Evolutionary conservation across 2,113 vertebrate genomes (phyloP).

Genomic region (Pygathrix nemaeus): DNA sequence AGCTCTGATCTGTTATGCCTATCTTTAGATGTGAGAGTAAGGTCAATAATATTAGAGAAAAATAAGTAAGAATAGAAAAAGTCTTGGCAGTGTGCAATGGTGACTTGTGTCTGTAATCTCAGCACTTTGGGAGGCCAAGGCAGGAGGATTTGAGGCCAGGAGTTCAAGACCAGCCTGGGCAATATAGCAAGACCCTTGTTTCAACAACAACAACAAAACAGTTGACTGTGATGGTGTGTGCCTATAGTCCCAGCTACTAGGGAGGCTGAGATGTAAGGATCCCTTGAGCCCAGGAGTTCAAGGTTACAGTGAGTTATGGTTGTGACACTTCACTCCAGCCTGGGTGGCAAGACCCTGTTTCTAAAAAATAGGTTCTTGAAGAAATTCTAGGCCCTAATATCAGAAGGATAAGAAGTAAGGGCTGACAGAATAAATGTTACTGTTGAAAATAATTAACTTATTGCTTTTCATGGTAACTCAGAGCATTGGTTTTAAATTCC

Average conservation of each 20-base stretch:
- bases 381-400: background rate
- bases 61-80: background rate
- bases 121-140: background rate
- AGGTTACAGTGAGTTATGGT: background rate
- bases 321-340: background rate
- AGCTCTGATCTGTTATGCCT: background rate
- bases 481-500: conserved; percentile 27
- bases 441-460: background rate
- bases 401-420: background rate
- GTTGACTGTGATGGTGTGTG: background rate
- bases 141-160: background rate
- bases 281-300: background rate
- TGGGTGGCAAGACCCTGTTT: background rate
- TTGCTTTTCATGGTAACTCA: background rate
- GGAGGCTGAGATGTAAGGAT: background rate
- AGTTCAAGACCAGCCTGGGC: background rate
- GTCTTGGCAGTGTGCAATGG: background rate
- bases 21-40: background rate
- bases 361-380: background rate
- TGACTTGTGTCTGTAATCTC: background rate
- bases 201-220: background rate
- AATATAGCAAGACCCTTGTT: background rate
- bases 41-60: background rate
- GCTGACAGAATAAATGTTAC: background rate
- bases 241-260: background rate